A percentile compares a stretch with the other conserved stretches of the same genome.
These are phyloP conservation scores for Trachelus stipa DNA, from an alignment of 2,888 invertebrate species.

Conservation along the genomic window DNA sequence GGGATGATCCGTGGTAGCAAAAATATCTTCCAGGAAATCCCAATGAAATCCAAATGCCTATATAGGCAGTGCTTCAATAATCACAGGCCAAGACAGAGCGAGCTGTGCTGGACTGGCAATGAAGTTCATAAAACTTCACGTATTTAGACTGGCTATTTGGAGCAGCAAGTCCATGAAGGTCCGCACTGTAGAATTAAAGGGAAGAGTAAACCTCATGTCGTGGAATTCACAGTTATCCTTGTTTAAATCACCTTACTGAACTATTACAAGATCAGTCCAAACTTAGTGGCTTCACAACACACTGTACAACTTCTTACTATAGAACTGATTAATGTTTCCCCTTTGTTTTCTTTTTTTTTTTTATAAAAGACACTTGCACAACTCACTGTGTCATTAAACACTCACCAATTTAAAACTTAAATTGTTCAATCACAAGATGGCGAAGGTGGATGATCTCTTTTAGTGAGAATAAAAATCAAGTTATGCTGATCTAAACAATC, in stretches of 20 bases:
- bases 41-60: neutral
- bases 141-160: neutral
- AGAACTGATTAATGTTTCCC: neutral
- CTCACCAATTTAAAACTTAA: neutral
- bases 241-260: neutral
- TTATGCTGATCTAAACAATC: neutral
- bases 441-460: neutral
- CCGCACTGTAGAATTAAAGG: neutral
- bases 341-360: neutral
- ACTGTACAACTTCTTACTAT: neutral
- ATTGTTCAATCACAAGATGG: neutral
- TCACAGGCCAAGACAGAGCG: neutral
- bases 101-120: neutral
- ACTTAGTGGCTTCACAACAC: neutral
- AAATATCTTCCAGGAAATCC: constrained; percentile 4
- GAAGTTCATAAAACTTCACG: neutral
- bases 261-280: neutral
- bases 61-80: neutral
- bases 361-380: neutral
- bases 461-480: neutral
- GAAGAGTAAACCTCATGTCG: neutral
- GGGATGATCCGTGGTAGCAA: constrained; percentile 70
- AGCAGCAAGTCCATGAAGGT: neutral
- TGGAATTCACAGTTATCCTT: neutral
- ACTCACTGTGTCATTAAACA: neutral